Percentiles rank a stretch among this genome's conserved stretches.
Conservation (phyloP, 2,797 vertebrate genomes). For the Schizothorax lantsangensis region DNA sequence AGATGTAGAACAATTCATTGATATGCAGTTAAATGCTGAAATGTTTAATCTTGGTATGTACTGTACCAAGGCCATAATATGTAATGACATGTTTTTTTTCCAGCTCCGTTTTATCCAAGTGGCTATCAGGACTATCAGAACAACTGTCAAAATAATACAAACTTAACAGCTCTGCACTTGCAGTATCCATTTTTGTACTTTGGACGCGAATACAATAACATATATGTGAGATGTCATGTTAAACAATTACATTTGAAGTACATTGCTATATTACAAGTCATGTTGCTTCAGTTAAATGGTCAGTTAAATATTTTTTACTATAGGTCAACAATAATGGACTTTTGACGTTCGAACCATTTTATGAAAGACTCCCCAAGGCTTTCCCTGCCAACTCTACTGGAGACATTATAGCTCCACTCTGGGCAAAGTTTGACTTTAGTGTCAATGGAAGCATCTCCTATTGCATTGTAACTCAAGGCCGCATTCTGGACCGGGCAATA, state of each 20-base stretch:
- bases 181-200: conserved; percentile 6
- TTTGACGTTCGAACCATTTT: conserved; percentile 13
- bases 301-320: not conserved
- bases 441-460: not conserved
- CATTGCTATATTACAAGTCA: not conserved
- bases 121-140: not conserved
- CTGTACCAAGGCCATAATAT: not conserved
- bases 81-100: not conserved
- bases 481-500: not conserved
- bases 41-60: too few relatives aligned
- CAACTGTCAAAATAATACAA: not conserved
- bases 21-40: too few relatives aligned
- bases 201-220: not conserved
- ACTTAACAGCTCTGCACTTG: not conserved
- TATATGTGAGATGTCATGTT: conserved; percentile 1
- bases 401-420: conserved; percentile 43
- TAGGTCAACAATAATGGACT: conserved; percentile 34
- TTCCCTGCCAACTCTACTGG: conserved; percentile 1
- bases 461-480: not conserved
- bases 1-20: too few relatives aligned
- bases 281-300: not conserved
- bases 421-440: conserved; percentile 40
- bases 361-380: not conserved
- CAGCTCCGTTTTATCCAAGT: conserved; percentile 10
- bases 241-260: not conserved